phyloP scores from a whole-genome alignment of 2,113 vertebrate species.

The Gulo gulo region DNA sequence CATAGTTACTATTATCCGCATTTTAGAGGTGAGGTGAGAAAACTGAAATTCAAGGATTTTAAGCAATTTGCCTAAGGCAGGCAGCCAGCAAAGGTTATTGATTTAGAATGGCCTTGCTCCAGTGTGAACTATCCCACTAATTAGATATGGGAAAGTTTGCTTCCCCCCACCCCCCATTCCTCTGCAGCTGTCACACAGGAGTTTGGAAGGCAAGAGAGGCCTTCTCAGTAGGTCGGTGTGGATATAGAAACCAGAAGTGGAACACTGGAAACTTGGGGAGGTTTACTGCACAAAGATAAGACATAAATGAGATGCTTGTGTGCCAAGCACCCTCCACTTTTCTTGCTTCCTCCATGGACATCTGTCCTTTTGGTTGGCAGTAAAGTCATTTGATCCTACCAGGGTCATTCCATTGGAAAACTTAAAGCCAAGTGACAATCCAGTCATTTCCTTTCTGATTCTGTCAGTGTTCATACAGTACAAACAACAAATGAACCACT shows the following conservation, averaged over 20 bases:
- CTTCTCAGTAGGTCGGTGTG: background rate
- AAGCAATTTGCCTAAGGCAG: background rate
- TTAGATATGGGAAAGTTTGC: background rate
- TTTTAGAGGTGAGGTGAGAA: background rate
- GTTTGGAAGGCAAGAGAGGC: background rate
- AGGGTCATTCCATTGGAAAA: background rate
- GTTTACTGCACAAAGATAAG: background rate
- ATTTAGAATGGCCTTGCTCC: background rate
- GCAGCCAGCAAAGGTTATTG: background rate
- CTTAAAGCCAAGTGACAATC: background rate
- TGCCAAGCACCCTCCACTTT: background rate
- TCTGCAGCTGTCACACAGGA: background rate
- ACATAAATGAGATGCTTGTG: background rate
- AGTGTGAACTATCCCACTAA: background rate
- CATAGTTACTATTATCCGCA: background rate
- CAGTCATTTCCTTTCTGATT: background rate
- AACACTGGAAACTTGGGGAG: background rate
- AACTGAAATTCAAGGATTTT: background rate
- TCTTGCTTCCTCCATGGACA: background rate
- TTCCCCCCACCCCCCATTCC: background rate
- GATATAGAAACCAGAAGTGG: background rate
- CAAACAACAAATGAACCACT: background rate
- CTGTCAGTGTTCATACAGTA: background rate
- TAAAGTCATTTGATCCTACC: background rate
- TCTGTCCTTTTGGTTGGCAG: background rate